phyloP scores from a whole-genome alignment of 2,888 invertebrate species.

The Piscicola geometra region DNA sequence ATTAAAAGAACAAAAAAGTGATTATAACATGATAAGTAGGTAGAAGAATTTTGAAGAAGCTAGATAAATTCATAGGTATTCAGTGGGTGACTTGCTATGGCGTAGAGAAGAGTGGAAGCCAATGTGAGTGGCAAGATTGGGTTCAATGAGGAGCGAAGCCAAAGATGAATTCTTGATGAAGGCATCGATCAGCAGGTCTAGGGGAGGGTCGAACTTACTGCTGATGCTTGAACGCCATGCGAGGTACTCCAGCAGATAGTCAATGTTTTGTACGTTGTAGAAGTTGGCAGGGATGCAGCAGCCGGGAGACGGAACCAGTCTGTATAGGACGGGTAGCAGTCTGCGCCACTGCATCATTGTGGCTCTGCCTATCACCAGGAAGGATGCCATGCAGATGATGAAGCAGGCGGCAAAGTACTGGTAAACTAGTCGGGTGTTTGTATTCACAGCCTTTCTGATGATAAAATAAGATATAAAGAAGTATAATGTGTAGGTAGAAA shows the following conservation, averaged over 20 bases:
- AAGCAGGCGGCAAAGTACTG: no score
- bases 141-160: background rate
- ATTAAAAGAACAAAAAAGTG: no score
- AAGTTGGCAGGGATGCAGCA: background rate
- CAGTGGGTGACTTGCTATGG: background rate
- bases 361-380: conserved; percentile 4
- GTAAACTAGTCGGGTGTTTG: no score
- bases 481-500: background rate
- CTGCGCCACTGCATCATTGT: conserved; percentile 2
- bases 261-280: background rate
- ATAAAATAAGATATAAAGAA: background rate
- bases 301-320: background rate
- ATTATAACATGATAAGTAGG: no score
- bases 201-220: background rate
- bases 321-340: background rate
- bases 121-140: background rate
- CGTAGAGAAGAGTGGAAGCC: conserved; percentile 6
- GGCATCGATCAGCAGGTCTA: background rate
- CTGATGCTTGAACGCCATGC: background rate
- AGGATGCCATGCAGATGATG: background rate
- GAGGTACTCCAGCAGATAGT: background rate
- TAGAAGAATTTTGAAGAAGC: background rate
- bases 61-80: background rate
- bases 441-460: background rate
- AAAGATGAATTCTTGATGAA: background rate